Base-by-base conservation (phyloP, 2,113 vertebrate species). In the Melanocharis versteri region DNA sequence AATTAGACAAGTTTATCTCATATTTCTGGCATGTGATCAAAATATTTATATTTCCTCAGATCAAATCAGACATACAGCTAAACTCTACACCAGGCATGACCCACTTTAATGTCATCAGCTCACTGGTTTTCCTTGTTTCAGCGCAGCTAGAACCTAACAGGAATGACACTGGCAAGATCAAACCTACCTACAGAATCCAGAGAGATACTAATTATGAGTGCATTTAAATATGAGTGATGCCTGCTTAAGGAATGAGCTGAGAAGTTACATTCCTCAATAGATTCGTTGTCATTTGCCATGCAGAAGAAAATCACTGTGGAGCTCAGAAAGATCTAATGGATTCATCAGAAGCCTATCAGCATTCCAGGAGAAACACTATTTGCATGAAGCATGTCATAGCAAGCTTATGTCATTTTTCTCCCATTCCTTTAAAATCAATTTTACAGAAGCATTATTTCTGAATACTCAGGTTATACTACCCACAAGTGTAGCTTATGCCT, bases 241-340 rank as follows among this genome's bases (percentile, higher is more conserved):
- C 20, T 81, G 21, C 64, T 70, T 57, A 76, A 80, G 37, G 48
- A 95, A 95, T 87, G 42, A 96, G 70, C 94, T 93, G 96, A 89
- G 87, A 89, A 81, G 14, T 56, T 72, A 65, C 86, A 94, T 92
- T 96, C 76, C 64, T 80, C 66, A 64, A 16, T 3, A 48, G 42
- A 35, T 17, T 91, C 58, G 7, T n/a, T 90, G 30, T 85, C 77
- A 56, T 83, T 86, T 70, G n/a, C 50, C 26, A 54, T 42, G 50
- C 10, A 69, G 23, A 65, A 81, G 27, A 81, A 94, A 92, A 66
- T 31, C 15, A 33, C 23, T 39, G 40, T 10, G 45, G 31, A 61
- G 40, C 9, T 86, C 50, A 88, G 56, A 40, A 83, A 86, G 11
- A 72, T 14, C 10, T 42, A 56, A 58, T 72, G 12, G 44, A 45